phyloP scores from a whole-genome alignment of 1,140 invertebrate genomes.

The Hyles vespertilio region DNA sequence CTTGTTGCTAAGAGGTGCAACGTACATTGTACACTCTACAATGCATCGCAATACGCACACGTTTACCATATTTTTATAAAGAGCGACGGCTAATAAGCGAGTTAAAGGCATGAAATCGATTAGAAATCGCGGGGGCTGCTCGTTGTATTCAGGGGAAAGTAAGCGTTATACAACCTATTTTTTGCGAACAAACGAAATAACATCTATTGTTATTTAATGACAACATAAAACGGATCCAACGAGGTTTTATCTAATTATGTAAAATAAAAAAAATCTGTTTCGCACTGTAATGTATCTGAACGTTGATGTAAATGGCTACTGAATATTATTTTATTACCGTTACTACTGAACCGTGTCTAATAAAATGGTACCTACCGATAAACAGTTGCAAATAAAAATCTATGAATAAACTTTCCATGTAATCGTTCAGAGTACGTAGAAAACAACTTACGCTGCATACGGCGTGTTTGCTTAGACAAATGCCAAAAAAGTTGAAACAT shows the following conservation, averaged over 20 bases:
- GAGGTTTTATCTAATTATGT: background rate
- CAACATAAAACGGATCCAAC: background rate
- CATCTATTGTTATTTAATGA: slow-evolving; percentile 16
- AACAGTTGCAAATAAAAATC: too few species aligned
- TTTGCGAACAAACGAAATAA: slow-evolving; percentile 13
- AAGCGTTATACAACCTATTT: slow-evolving; percentile 14
- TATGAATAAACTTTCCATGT: too few species aligned
- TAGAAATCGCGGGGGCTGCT: slow-evolving; percentile 15
- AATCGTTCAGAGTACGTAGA: too few species aligned
- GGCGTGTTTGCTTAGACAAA: background rate
- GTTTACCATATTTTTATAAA: background rate
- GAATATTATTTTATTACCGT: too few species aligned
- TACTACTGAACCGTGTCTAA: too few species aligned
- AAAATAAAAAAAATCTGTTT: slow-evolving; percentile 7
- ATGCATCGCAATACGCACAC: too few species aligned
- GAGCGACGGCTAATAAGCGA: slow-evolving; percentile 8
- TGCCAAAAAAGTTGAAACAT: background rate
- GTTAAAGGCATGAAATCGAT: slow-evolving; percentile 20
- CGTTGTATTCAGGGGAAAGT: slow-evolving; percentile 18
- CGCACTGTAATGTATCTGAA: too few species aligned
- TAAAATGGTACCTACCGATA: too few species aligned
- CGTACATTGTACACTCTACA: too few species aligned
- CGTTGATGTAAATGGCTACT: too few species aligned
- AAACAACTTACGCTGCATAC: too few species aligned
- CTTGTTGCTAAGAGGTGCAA: too few species aligned